These are phyloP conservation scores for Chrysemys picta DNA, from an alignment of 2,113 vertebrate genomes.

Conservation along the genomic window DNA sequence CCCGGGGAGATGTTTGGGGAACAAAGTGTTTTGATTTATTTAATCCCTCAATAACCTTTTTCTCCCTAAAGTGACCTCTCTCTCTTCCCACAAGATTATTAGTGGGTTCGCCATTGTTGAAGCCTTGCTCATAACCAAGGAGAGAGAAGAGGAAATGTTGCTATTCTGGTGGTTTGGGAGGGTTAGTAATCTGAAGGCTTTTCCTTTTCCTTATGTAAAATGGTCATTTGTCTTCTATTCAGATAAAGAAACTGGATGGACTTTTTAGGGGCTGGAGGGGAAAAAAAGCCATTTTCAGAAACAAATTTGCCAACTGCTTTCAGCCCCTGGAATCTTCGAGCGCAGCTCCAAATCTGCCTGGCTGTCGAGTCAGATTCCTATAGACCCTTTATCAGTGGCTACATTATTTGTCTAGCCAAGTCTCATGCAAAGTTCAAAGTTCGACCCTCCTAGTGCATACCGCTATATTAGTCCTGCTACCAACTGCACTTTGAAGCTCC, in stretches of 20 bases:
- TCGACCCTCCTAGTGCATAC: background rate
- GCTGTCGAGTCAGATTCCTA: background rate
- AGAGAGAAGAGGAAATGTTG: background rate
- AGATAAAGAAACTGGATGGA: background rate
- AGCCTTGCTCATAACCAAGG: constrained; percentile 9
- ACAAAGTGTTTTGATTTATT: constrained; percentile 67
- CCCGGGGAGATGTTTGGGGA: background rate
- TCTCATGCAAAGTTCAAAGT: background rate
- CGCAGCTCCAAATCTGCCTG: background rate
- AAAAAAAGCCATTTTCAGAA: background rate
- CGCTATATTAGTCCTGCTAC: background rate
- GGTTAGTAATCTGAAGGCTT: background rate
- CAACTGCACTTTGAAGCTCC: background rate
- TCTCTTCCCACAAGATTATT: background rate
- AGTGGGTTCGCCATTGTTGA: background rate
- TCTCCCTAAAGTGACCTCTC: background rate
- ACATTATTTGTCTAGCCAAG: background rate
- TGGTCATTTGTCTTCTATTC: accelerated
- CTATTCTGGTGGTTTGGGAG: accelerated
- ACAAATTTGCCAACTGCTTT: background rate
- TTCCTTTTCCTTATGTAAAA: accelerated
- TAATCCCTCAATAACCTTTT: constrained; percentile 28
- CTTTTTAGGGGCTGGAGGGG: background rate
- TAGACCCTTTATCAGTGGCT: background rate
- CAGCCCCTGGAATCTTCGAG: background rate